Base-by-base conservation (phyloP, 2,113 vertebrate genomes). In the Periophthalmus modestus region DNA sequence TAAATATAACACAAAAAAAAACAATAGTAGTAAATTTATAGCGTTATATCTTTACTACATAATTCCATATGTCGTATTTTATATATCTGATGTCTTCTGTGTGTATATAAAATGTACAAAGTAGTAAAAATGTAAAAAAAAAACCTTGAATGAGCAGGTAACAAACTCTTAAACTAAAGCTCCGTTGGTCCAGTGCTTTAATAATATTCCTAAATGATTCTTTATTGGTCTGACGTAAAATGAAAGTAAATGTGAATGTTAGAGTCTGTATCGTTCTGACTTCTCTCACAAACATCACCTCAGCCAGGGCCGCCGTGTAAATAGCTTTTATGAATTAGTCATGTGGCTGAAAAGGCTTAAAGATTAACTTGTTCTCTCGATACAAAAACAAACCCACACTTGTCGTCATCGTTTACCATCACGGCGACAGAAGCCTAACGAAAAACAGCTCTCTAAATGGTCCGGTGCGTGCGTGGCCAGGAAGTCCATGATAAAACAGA, bases 401-500 rank as follows among this genome's bases (percentile, higher is more conserved):
- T 21, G 18, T 39, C 61, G 62, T 65, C 62, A 65, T 65, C 36
- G 3, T 65, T n/a, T 43, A 1, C 9, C 34, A 19, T 39, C 62
- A 43, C 18, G 2, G 36, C n/a, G 61, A 34, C 61, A 36, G 28
- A 28, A 28, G 10, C 7, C 12, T 19, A 65, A 65, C 5, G 62
- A 43, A 65, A 65, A 65, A 65, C 62, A 39, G 36, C 33, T 11
- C 62, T 21, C 34, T 65, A 65, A 65, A 39, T 12, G 18, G 19
- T n/a, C 62, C 2, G 16, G 7, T 34, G 59, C 28, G 19, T 62
- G 59, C 59, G 5, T 65, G 62, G 7, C 34, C 59, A 62, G 24
- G n/a, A 24, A 73, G n/a, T 47, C n/a, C 33, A 59, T 78, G 72
- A 63, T 63, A 79, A 67, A 71, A 21, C 43, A 19, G 23, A 2